Conservation (phyloP, 2,888 invertebrate species). For the Eupithecia tripunctaria region DNA sequence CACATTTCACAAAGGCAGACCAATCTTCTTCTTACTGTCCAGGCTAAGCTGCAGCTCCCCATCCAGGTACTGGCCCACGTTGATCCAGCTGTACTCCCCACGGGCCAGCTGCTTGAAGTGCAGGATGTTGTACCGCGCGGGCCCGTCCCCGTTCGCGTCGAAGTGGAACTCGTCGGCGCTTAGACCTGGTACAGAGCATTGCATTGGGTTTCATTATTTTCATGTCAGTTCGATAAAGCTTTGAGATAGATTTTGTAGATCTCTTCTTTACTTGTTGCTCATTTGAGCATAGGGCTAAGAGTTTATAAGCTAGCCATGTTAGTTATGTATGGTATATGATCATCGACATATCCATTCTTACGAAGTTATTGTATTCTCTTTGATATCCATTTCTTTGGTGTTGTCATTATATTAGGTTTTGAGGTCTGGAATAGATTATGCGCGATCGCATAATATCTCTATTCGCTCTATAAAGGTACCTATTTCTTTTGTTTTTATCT, state of each 20-base stretch:
- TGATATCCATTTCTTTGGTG: no score
- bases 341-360: no score
- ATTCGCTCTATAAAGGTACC: no score
- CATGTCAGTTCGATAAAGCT: background rate
- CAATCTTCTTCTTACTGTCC: conserved; percentile 85
- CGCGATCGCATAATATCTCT: no score
- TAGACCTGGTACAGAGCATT: conserved; percentile 86
- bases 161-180: conserved; percentile 96
- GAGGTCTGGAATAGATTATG: no score
- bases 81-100: conserved; percentile 92
- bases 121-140: conserved; percentile 97
- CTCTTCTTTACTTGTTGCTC: no score
- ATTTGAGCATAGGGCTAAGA: no score
- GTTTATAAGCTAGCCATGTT: no score
- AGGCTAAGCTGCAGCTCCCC: conserved; percentile 92
- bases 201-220: background rate
- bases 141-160: conserved; percentile 95
- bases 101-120: conserved; percentile 94
- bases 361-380: no score
- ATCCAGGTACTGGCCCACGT: conserved; percentile 94
- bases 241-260: background rate
- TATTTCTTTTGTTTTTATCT: background rate
- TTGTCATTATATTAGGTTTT: no score
- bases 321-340: no score
- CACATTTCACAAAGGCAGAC: background rate